A percentile compares a stretch with the other conserved stretches of the same genome.
phyloP scores from a whole-genome alignment of 2,113 vertebrate species.

The Vicugna pacos region DNA sequence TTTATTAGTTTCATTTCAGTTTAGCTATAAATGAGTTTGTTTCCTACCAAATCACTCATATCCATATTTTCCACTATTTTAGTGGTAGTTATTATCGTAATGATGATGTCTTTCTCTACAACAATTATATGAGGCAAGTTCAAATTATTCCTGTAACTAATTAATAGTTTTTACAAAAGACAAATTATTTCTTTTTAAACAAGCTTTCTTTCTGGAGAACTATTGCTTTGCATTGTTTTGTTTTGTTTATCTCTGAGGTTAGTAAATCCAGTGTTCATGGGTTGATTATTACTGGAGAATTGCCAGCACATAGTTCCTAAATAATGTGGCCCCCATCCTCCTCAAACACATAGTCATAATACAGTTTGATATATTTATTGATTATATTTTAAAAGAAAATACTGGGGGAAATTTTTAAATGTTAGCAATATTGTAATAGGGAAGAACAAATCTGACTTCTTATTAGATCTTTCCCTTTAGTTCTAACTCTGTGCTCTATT shows the following conservation, averaged over 20 bases:
- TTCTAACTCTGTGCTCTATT: no score
- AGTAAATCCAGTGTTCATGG: background rate
- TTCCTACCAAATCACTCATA: conserved; percentile 70
- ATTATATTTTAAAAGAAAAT: conserved; percentile 33
- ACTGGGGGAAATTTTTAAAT: conserved; percentile 37
- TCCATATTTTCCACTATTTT: conserved; percentile 67
- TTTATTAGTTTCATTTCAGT: conserved; percentile 61
- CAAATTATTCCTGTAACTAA: conserved; percentile 31
- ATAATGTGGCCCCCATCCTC: fast-evolving
- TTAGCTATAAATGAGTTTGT: conserved; percentile 66
- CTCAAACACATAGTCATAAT: background rate
- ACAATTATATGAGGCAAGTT: conserved; percentile 58
- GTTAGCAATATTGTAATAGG: background rate
- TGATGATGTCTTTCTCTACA: conserved; percentile 53
- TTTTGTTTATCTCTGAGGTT: background rate
- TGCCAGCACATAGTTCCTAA: background rate
- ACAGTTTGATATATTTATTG: background rate
- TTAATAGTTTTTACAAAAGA: conserved; percentile 43
- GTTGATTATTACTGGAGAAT: background rate
- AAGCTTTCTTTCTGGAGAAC: background rate
- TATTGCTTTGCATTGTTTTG: background rate
- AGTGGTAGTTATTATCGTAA: conserved; percentile 62
- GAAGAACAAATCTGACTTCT: no score
- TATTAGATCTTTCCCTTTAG: no score
- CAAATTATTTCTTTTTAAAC: conserved; percentile 4